These are phyloP conservation scores for Samia ricini DNA, from an alignment of 1,140 invertebrate species.

Conservation along the genomic window DNA sequence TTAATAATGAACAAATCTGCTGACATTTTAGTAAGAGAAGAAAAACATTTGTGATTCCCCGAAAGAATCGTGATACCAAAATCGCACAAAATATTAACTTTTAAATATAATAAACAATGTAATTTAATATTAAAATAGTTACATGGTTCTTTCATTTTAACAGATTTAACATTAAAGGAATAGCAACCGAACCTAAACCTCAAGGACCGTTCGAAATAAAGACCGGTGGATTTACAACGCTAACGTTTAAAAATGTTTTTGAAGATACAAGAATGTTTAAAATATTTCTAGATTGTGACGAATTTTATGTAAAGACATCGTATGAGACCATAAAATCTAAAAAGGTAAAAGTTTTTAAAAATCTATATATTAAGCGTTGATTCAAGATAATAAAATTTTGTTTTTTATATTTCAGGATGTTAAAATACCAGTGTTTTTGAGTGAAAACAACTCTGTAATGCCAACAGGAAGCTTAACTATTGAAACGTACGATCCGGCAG, in stretches of 20 bases:
- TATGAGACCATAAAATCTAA: constrained; percentile 55
- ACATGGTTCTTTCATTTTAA: not conserved
- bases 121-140: no score
- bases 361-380: not conserved
- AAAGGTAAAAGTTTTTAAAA: constrained; percentile 45
- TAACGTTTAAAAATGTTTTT: constrained; percentile 64
- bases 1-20: not conserved
- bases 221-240: constrained; percentile 37
- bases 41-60: not conserved
- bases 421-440: constrained; percentile 46
- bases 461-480: constrained; percentile 56
- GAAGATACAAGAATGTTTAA: constrained; percentile 50
- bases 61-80: no score
- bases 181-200: constrained; percentile 47
- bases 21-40: not conserved
- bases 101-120: no score
- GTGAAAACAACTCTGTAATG: constrained; percentile 28
- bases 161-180: constrained; percentile 60
- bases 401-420: constrained; percentile 45
- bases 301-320: constrained; percentile 52
- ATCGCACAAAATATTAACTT: no score
- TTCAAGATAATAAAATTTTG: constrained; percentile 3
- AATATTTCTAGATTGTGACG: constrained; percentile 49
- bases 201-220: constrained; percentile 55
- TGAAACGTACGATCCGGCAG: constrained; percentile 49